phyloP scores from a whole-genome alignment of 2,797 vertebrate genomes.

The Enteromius mattozi region DNA sequence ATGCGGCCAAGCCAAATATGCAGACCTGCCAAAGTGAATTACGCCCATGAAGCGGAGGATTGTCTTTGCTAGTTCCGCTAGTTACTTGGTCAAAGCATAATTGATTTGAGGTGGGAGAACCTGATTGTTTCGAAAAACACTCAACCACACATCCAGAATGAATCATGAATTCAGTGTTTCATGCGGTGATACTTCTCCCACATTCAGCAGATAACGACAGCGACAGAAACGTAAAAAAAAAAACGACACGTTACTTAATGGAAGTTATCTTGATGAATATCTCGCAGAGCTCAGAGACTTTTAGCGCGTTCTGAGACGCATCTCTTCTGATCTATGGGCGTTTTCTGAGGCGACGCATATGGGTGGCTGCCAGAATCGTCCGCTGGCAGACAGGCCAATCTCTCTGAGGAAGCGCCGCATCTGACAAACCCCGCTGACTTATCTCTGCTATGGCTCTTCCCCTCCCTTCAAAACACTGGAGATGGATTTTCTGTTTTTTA shows the following conservation, averaged over 20 bases:
- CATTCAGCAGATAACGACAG: constrained; percentile 30
- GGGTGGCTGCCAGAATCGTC: constrained; percentile 52
- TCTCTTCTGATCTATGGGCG: constrained; percentile 59
- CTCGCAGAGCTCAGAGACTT: constrained; percentile 30
- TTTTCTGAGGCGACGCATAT: constrained; percentile 40
- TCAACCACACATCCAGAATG: constrained; percentile 41
- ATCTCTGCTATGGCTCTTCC: constrained; percentile 57
- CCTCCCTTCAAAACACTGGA: constrained; percentile 51
- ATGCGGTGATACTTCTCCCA: constrained; percentile 22
- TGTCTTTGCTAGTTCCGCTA: constrained; percentile 55
- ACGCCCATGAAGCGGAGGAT: constrained; percentile 55
- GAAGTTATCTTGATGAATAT: constrained; percentile 55
- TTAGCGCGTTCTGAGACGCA: constrained; percentile 43
- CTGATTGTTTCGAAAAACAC: constrained; percentile 52
- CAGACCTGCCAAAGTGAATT: constrained; percentile 61
- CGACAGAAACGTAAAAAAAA: constrained; percentile 19
- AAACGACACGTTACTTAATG: constrained; percentile 49
- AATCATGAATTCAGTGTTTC: constrained; percentile 45
- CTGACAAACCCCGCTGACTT: constrained; percentile 59
- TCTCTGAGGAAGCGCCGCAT: constrained; percentile 47
- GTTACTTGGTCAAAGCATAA: constrained; percentile 59
- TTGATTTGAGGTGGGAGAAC: constrained; percentile 54
- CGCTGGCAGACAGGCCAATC: constrained; percentile 34
- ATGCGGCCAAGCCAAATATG: constrained; percentile 56
- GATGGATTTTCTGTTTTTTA: constrained; percentile 61